Base-by-base conservation (phyloP, 2,888 invertebrate genomes). In the Apotomis turbidana region DNA sequence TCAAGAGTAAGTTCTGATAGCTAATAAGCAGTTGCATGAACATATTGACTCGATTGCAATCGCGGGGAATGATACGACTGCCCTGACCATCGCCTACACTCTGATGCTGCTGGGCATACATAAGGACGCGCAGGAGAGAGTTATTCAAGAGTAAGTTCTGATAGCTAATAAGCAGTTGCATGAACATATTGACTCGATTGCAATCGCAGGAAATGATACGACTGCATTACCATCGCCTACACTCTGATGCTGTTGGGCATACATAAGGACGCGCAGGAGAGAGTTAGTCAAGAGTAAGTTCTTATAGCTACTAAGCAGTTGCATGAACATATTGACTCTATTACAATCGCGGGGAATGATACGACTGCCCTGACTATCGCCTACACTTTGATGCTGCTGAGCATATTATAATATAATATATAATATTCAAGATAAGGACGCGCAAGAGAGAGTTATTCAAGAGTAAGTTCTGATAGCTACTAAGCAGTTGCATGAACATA, bases 261-360 rank as follows among this genome's bases (percentile, higher is more conserved):
- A 9, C 86, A 93, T 76, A 88, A 86, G 58, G 85, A 91, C 51
- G 86, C 74, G 10, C 91, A 90, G 71, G 84, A 88, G 15, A 87
- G 77, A 74, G 88, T 87, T 1, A 77, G 81, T 2, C 67, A 80
- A 61, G 90, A 92, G 90, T 90, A 76, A 87, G 90, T 84, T 27
- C 13, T 12, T 13, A 9, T 64, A 46, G 5, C n/a, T 4, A 41
- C 4, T 41, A 41, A 6, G 41, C 27, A 27, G 27, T 27, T 27
- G 27, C 27, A 27, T 27, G 9, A 41, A 41, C 49, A 8, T 49
- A 10, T 6, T 49, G 49, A 49, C 49, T 49, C 95, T 0, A 94
- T 95, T 79, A 94, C 95, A 73, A 92, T 95, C 46, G 95, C 94
- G 15, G 95, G 95, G 70, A 92, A 93, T 77, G 91, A 94, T 78